Evolutionary conservation across 2,888 invertebrate genomes (phyloP).

Genomic region (Heliconius sara): DNA sequence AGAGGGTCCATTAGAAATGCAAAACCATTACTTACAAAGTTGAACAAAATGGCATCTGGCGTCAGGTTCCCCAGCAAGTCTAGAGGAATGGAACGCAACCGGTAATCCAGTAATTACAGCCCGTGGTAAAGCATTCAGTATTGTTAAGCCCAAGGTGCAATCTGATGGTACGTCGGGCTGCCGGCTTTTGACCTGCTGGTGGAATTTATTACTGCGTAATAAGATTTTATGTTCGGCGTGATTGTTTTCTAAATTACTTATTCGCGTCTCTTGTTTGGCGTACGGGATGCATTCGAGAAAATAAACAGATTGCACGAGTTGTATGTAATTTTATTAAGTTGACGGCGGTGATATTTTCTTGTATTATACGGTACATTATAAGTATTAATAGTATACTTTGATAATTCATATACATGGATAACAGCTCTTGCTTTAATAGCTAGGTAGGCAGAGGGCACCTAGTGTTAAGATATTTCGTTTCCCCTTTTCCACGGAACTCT

Average conservation of each 20-base stretch:
- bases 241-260: slow-evolving; percentile 48
- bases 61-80: slow-evolving; percentile 30
- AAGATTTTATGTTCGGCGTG: slow-evolving; percentile 55
- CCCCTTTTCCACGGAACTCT: too few species aligned
- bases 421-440: not conserved
- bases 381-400: not conserved
- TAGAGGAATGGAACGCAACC: slow-evolving; percentile 51
- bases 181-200: slow-evolving; percentile 65
- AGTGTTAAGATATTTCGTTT: too few species aligned
- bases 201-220: slow-evolving; percentile 51
- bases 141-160: slow-evolving; percentile 65
- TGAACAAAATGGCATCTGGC: slow-evolving; percentile 33
- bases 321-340: slow-evolving; percentile 25
- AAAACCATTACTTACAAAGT: slow-evolving; percentile 26
- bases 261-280: slow-evolving; percentile 23
- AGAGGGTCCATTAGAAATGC: slow-evolving; percentile 28
- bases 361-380: not conserved
- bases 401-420: not conserved
- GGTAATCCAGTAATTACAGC: slow-evolving; percentile 66
- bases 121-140: slow-evolving; percentile 58
- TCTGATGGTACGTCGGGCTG: slow-evolving; percentile 56
- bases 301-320: slow-evolving; percentile 30
- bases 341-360: slow-evolving; percentile 1
- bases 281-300: slow-evolving; percentile 23
- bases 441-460: too few species aligned